phyloP scores from a whole-genome alignment of 2,113 vertebrate genomes.

The Cephalophus harveyi region DNA sequence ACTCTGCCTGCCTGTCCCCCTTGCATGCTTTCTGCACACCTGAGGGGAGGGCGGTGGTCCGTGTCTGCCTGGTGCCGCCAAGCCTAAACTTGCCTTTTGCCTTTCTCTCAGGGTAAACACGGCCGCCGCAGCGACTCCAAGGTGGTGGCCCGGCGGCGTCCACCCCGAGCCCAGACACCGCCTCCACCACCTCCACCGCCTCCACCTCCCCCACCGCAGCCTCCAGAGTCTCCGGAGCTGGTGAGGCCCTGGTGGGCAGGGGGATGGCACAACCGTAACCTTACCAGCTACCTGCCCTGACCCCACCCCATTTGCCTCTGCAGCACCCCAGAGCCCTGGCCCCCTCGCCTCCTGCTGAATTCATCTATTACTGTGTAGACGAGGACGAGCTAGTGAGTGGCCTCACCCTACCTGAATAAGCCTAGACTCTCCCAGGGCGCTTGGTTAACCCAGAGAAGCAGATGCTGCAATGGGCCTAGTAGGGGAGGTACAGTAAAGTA shows the following conservation, averaged over 20 bases:
- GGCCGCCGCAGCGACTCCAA: slow-evolving; percentile 39
- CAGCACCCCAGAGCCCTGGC: slow-evolving; percentile 64
- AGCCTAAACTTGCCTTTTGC: background rate
- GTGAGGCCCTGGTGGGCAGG: slow-evolving; percentile 59
- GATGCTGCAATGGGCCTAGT: background rate
- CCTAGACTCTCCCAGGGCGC: background rate
- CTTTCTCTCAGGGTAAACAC: slow-evolving; percentile 52
- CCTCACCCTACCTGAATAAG: slow-evolving; percentile 38
- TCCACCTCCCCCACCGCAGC: background rate
- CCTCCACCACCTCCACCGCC: background rate
- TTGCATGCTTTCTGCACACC: slow-evolving; percentile 4
- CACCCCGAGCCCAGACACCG: slow-evolving; percentile 7
- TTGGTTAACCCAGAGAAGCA: slow-evolving; percentile 34
- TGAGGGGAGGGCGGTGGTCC: background rate
- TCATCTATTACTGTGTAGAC: slow-evolving; percentile 76
- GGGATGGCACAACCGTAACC: slow-evolving; percentile 31
- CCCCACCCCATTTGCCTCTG: slow-evolving; percentile 66
- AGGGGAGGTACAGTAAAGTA: background rate
- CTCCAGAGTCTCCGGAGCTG: slow-evolving; percentile 54
- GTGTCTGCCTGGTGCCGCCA: background rate
- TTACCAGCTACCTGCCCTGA: slow-evolving; percentile 44
- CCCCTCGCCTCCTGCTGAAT: slow-evolving; percentile 69
- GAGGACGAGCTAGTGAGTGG: slow-evolving; percentile 74
- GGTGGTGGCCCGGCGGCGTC: background rate
- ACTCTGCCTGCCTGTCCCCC: background rate